Conservation (phyloP, 2,113 vertebrate genomes). For the Calyptommatus sinebrachiatus region DNA sequence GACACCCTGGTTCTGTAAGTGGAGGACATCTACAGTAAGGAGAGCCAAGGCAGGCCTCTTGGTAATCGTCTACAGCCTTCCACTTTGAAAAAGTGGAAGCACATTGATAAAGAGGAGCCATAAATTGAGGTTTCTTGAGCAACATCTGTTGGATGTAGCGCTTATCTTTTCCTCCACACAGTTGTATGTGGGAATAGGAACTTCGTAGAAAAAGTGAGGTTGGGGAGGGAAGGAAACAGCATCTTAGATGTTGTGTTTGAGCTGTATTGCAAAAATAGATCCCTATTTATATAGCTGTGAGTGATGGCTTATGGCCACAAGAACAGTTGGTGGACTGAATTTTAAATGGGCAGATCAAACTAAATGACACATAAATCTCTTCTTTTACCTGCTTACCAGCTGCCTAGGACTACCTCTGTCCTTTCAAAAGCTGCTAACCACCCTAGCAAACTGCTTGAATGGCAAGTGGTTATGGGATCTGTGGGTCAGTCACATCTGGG, state of each 20-base stretch:
- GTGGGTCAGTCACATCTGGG: too few relatives aligned
- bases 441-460: too few relatives aligned
- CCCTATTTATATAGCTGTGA: constrained; percentile 52
- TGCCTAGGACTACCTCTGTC: too few relatives aligned
- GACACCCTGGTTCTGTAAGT: too few relatives aligned
- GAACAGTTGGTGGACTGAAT: too few relatives aligned
- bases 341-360: too few relatives aligned
- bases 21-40: too few relatives aligned
- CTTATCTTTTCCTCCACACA: constrained; percentile 50
- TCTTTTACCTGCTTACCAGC: not conserved
- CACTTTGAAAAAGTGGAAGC: constrained; percentile 45
- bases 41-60: constrained; percentile 6
- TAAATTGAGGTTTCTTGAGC: constrained; percentile 63
- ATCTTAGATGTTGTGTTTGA: constrained; percentile 59
- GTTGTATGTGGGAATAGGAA: not conserved
- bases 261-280: constrained; percentile 41
- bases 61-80: not conserved
- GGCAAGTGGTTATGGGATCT: too few relatives aligned
- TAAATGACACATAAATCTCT: not conserved
- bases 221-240: constrained; percentile 18
- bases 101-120: constrained; percentile 20
- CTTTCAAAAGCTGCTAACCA: too few relatives aligned
- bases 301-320: constrained; percentile 27
- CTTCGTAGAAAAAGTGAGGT: not conserved
- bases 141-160: constrained; percentile 58